These are phyloP conservation scores for Autographa pulchrina DNA, from an alignment of 2,888 invertebrate genomes.

Conservation along the genomic window DNA sequence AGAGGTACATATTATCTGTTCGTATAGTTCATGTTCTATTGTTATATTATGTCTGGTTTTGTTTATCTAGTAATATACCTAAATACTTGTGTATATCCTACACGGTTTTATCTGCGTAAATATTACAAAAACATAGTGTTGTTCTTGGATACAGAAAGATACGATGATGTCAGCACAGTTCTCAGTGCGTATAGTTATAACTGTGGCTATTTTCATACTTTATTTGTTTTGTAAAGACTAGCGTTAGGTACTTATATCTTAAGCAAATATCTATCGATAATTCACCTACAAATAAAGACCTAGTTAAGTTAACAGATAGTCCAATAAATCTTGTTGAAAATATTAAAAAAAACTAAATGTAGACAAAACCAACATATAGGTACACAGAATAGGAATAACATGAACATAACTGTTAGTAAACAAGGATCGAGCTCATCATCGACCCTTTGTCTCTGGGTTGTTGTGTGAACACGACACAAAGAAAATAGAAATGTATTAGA, in stretches of 20 bases:
- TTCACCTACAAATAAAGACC: not conserved
- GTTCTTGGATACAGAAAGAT: conserved; percentile 35
- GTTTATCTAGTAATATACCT: not conserved
- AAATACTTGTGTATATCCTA: not conserved
- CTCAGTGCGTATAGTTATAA: conserved; percentile 24
- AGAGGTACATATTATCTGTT: not conserved
- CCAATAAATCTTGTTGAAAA: not conserved
- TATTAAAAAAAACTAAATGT: conserved; percentile 18
- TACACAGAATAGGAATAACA: conserved; percentile 41
- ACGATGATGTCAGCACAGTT: conserved; percentile 52
- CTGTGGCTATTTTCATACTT: conserved; percentile 50
- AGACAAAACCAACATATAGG: conserved; percentile 48
- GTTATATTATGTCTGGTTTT: conserved; percentile 4
- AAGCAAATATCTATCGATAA: conserved; percentile 13
- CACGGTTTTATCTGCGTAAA: not conserved
- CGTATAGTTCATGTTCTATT: conserved; percentile 3
- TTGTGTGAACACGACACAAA: conserved; percentile 74
- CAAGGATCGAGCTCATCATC: conserved; percentile 81
- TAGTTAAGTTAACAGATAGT: not conserved
- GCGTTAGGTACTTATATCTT: conserved; percentile 19
- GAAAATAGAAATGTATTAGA: conserved; percentile 79
- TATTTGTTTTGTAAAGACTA: conserved; percentile 57
- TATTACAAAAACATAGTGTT: conserved; percentile 20
- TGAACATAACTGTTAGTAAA: conserved; percentile 73
- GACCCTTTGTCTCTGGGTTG: conserved; percentile 67